Percentiles rank a stretch among this genome's conserved stretches.
Evolutionary conservation across 2,888 invertebrate genomes (phyloP).

Genomic region (Netelia melanura): DNA sequence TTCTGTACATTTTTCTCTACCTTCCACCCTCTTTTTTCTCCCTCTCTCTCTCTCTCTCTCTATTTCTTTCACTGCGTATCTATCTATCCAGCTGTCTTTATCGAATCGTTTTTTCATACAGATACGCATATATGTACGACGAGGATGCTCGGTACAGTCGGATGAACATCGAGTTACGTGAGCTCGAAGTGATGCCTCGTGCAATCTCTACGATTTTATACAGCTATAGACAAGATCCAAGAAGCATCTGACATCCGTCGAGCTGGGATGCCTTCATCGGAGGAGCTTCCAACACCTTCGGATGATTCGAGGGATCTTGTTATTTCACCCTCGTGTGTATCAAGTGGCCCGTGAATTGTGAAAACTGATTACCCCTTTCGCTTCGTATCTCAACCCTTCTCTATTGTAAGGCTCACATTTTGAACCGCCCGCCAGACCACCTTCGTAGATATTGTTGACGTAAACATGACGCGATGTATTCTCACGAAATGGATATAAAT

Average conservation of each 20-base stretch:
- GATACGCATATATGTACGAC: conserved; percentile 4
- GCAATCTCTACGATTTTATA: conserved; percentile 57
- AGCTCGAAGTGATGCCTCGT: conserved; percentile 48
- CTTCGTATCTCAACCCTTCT: conserved; percentile 34
- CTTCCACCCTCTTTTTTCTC: neutral
- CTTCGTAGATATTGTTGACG: no score
- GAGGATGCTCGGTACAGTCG: conserved; percentile 44
- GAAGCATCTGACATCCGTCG: conserved; percentile 54
- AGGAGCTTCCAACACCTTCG: conserved; percentile 48
- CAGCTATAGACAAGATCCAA: conserved; percentile 22
- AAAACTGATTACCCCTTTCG: conserved; percentile 55
- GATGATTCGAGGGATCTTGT: conserved; percentile 50
- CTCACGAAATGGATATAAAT: no score
- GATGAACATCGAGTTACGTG: conserved; percentile 58
- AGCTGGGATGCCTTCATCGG: conserved; percentile 54
- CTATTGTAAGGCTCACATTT: neutral
- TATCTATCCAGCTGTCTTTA: neutral
- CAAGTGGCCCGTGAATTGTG: conserved; percentile 57
- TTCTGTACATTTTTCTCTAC: neutral
- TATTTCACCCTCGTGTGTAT: conserved; percentile 41
- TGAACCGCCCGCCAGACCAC: neutral
- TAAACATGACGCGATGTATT: no score
- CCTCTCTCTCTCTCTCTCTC: neutral
- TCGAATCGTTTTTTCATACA: conserved; percentile 9
- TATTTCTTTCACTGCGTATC: no score